Evolutionary conservation across 2,888 invertebrate species (phyloP).

Genomic region (Leptopilina myrica): DNA sequence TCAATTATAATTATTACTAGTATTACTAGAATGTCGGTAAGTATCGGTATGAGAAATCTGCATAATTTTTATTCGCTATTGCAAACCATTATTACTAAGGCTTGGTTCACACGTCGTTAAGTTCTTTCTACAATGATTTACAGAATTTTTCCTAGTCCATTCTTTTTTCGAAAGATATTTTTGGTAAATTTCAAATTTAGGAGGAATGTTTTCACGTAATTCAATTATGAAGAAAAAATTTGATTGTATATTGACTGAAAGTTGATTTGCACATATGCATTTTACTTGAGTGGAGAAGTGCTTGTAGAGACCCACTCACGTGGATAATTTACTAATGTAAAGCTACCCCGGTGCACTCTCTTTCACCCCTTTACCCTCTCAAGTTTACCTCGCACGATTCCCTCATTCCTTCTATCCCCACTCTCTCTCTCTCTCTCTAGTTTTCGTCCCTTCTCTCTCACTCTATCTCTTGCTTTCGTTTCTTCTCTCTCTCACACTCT

Average conservation of each 20-base stretch:
- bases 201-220: too few relatives aligned
- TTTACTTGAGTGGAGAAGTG: neutral
- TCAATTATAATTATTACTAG: too few relatives aligned
- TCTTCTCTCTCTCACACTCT: too few relatives aligned
- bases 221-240: neutral
- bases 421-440: conserved; percentile 53
- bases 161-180: too few relatives aligned
- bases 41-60: too few relatives aligned
- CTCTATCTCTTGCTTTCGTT: conserved; percentile 46
- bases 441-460: conserved; percentile 49
- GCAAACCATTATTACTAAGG: too few relatives aligned
- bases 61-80: too few relatives aligned
- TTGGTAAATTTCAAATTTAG: too few relatives aligned
- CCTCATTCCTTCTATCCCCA: conserved; percentile 48
- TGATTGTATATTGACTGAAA: neutral
- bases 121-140: too few relatives aligned
- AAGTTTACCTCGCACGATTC: conserved; percentile 57
- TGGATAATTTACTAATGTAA: conserved; percentile 72
- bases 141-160: too few relatives aligned
- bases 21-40: too few relatives aligned
- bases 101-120: too few relatives aligned
- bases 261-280: conserved; percentile 1
- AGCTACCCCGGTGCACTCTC: conserved; percentile 53
- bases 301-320: conserved; percentile 49
- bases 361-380: conserved; percentile 49